Base-by-base conservation (phyloP, 2,888 invertebrate genomes). In the Cinara cedri region DNA sequence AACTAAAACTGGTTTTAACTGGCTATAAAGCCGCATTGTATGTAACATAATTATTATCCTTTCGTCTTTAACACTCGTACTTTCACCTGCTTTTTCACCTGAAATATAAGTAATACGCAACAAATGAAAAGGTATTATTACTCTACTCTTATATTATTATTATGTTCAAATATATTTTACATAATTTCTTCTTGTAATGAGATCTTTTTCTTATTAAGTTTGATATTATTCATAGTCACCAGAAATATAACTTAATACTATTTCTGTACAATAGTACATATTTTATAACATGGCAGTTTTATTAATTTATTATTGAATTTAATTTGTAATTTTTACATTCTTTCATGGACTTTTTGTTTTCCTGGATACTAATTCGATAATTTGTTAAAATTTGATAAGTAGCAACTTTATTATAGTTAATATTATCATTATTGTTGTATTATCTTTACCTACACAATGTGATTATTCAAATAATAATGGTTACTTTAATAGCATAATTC, bases 11-110 rank as follows among this genome's bases (percentile, higher is more conserved):
- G 78, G 78, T 78, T 78, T 78, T 70, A 60, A 70, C 78, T 62
- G 34, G 24, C 51, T 70, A 51, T 70, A 60, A 51, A 78, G 16
- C 42, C 42, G 60, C n/a, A 51, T 57, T 70, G 60, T 62, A 68
- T 78, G 70, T 78, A 78, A 78, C 76, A 68, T 70, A 78, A 78
- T 78, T 74, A 62, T 62, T 70, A 78, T 78, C 78, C 78, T 78
- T 78, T 78, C 78, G 60, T 66, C 76, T 76, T 76, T 57, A 68
- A 55, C 70, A 78, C 78, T 78, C 78, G 70, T 78, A 78, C 78
- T 78, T 78, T 78, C 78, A 78, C 78, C 78, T 24, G 70, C 44
- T 70, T 78, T 78, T 78, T 70, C 51, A 78, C 49, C 60, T 70
- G 70, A 70, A 78, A 70, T 51, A 68, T 68, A 49, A 70, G 51